Base-by-base conservation (phyloP, 2,797 vertebrate species). In the Choloepus didactylus region DNA sequence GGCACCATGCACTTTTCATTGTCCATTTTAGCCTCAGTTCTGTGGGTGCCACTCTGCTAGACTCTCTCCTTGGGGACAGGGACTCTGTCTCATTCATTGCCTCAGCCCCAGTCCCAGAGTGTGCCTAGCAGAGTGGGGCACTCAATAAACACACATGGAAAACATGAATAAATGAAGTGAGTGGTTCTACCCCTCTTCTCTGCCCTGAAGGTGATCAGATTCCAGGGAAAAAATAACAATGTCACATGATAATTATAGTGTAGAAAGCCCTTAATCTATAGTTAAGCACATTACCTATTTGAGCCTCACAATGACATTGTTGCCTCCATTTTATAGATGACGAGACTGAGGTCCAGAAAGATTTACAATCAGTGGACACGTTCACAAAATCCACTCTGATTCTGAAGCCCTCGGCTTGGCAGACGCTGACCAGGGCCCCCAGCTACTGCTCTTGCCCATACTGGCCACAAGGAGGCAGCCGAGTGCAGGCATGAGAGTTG, bases 381-480 rank as follows among this genome's bases (percentile, higher is more conserved):
- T 6, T 82, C 82, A 80, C 41, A 83, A 87, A 88, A n/a, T 16
- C 66, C 46, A 25, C 21, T 81, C 70, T 87, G 16, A 41, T 29
- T 11, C 72, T 8, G 25, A 89, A 81, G 66, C 44, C 31, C 25
- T 14, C 3, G 11, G 25, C 41, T 66, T 14, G 16, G 66, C 25
- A 16, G 27, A 21, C 31, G 29, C 18, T 23, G 2, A 21, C 46
- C 41, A 49, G 35, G 27, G n/a, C 35, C 31, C 38, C 35, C 6
- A 5, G 44, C 25, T 9, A 6, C 25, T 21, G 64, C 14, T 66
- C 54, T 92, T 94, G 59, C 80, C 6, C 83, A 85, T 9, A 60
- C 18, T 44, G 51, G 59, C 96, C 92, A 93, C 93, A 72, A 0
- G 69, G 67, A 27, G 86, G 70, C 90, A 83, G 92, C 11, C 2